Conservation (phyloP, 2,888 invertebrate genomes). For the Pseudococcus viburni region DNA sequence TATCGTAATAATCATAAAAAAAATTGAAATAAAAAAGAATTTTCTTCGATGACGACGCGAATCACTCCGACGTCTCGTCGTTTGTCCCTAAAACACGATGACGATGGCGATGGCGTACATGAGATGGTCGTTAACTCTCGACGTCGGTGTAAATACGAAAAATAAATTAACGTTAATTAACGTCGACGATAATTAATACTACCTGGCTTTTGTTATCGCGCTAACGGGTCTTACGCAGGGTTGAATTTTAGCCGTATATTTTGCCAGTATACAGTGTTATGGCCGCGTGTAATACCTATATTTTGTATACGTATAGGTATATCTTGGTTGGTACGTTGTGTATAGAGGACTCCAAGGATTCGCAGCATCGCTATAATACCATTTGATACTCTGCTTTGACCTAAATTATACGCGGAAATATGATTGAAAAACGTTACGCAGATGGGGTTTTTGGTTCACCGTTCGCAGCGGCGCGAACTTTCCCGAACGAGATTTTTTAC, state of each 20-base stretch:
- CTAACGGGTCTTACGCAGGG: constrained; percentile 44
- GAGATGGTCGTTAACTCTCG: constrained; percentile 45
- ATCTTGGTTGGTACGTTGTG: not conserved
- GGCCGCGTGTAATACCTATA: not conserved
- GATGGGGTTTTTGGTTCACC: not conserved
- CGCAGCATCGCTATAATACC: constrained; percentile 25
- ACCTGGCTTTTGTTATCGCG: constrained; percentile 53
- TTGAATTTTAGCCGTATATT: not conserved
- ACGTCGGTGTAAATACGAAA: constrained; percentile 42
- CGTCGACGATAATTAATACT: constrained; percentile 55
- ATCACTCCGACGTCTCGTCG: not conserved
- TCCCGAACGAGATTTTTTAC: not conserved
- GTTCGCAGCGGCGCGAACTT: not conserved
- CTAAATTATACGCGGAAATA: constrained; percentile 35
- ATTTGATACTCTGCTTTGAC: constrained; percentile 40
- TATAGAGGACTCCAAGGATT: constrained; percentile 24
- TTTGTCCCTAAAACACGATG: not conserved
- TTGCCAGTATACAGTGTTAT: not conserved
- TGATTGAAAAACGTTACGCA: constrained; percentile 53
- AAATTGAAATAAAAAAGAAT: not conserved
- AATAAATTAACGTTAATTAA: constrained; percentile 58
- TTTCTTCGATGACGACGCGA: not conserved
- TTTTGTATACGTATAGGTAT: not conserved
- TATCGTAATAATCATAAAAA: not conserved
- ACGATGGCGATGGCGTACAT: not conserved